Percentiles rank a stretch among this genome's conserved stretches.
Evolutionary conservation across 2,797 vertebrate genomes (phyloP).

Genomic region (Cuniculus paca): DNA sequence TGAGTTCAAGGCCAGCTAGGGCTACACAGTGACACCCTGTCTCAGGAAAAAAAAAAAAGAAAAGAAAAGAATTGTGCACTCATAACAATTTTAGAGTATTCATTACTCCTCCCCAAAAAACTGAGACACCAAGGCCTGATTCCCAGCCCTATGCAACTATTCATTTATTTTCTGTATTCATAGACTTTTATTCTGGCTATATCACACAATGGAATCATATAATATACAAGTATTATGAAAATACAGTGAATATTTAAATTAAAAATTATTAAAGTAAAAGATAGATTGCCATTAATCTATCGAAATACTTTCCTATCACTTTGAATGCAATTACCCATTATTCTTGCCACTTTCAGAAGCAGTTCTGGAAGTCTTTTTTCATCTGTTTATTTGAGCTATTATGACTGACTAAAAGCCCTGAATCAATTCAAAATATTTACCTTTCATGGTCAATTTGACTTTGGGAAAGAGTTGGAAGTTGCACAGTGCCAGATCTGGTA

Average conservation of each 20-base stretch:
- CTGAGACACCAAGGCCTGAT: accelerated
- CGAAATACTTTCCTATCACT: background rate
- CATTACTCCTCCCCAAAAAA: background rate
- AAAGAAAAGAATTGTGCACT: background rate
- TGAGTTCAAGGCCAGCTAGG: background rate
- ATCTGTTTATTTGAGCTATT: background rate
- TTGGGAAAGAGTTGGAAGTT: background rate
- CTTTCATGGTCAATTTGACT: background rate
- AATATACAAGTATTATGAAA: background rate
- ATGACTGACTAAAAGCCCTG: background rate
- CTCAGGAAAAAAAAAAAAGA: background rate
- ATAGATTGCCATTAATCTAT: background rate
- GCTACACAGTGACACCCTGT: background rate
- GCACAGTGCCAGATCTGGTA: background rate
- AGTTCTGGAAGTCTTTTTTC: background rate
- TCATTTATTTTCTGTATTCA: background rate
- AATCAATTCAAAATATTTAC: background rate
- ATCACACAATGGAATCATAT: background rate
- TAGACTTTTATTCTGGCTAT: background rate
- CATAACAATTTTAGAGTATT: background rate
- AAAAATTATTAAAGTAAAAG: background rate
- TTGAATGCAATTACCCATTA: background rate
- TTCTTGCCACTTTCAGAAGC: background rate
- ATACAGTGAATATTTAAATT: background rate
- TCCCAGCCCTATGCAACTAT: too few relatives aligned